Evolutionary conservation across 1,140 invertebrate genomes (phyloP).

Genomic region (Dendroctonus valens): DNA sequence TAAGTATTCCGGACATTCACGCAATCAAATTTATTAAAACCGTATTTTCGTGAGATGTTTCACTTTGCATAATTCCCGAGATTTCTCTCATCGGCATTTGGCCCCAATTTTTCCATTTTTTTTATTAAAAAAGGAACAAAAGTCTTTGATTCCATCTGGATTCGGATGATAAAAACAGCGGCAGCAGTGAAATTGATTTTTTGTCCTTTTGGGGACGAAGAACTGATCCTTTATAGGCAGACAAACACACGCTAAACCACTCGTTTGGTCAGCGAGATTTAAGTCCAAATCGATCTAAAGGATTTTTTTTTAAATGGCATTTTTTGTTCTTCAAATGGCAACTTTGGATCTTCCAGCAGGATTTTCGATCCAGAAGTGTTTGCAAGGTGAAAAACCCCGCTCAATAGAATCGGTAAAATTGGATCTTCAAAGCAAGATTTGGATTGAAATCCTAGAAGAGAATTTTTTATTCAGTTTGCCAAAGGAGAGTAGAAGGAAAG

Average conservation of each 20-base stretch:
- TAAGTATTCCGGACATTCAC: slow-evolving; percentile 7
- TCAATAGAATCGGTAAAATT: too few species aligned
- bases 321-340: not conserved
- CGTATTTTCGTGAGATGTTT: slow-evolving; percentile 21
- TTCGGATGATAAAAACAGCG: slow-evolving; percentile 11
- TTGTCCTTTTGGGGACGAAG: not conserved
- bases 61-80: slow-evolving; percentile 22
- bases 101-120: slow-evolving; percentile 12
- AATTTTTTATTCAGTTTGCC: too few species aligned
- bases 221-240: not conserved
- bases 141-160: slow-evolving; percentile 15
- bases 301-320: not conserved
- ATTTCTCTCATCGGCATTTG: slow-evolving; percentile 19
- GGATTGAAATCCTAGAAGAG: too few species aligned
- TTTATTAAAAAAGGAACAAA: slow-evolving; percentile 27
- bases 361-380: too few species aligned
- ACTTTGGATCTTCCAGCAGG: too few species aligned
- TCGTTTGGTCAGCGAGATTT: not conserved
- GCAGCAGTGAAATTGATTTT: slow-evolving; percentile 3
- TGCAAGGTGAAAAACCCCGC: too few species aligned
- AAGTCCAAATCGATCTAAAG: not conserved
- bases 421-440: too few species aligned
- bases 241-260: too few species aligned
- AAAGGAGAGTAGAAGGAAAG: too few species aligned
- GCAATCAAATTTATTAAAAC: slow-evolving; percentile 25